These are phyloP conservation scores for Drosophila willistoni DNA, from an alignment of 1,140 invertebrate genomes.

Conservation along the genomic window DNA sequence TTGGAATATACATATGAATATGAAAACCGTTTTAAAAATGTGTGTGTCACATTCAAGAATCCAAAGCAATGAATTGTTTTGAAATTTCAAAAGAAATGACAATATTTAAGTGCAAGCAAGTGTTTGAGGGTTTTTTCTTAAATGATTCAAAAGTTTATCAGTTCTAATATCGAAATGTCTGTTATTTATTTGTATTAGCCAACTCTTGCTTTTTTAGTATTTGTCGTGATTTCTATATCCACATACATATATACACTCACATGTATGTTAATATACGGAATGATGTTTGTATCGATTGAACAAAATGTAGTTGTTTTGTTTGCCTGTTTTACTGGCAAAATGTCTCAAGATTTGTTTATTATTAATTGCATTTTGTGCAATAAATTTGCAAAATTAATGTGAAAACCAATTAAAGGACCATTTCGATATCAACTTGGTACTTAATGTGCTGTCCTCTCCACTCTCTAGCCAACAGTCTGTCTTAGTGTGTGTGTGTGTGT, in stretches of 20 bases:
- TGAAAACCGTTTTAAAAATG: too few relatives aligned
- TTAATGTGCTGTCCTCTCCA: conserved; percentile 28
- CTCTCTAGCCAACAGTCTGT: background rate
- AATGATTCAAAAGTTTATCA: too few relatives aligned
- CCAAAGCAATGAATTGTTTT: too few relatives aligned
- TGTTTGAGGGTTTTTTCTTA: too few relatives aligned
- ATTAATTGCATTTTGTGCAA: conserved; percentile 75
- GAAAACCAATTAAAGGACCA: conserved; percentile 79
- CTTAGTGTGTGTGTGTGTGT: background rate
- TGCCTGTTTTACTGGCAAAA: conserved; percentile 33
- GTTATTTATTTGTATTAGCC: too few relatives aligned
- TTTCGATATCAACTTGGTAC: conserved; percentile 53
- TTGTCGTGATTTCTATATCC: background rate
- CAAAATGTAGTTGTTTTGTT: conserved; percentile 9
- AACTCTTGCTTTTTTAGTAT: background rate
- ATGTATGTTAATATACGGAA: background rate
- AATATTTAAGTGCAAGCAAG: too few relatives aligned
- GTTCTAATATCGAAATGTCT: too few relatives aligned
- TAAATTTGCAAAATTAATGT: conserved; percentile 80
- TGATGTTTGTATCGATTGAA: conserved; percentile 4
- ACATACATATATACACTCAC: too few relatives aligned
- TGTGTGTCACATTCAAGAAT: too few relatives aligned
- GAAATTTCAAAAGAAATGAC: too few relatives aligned
- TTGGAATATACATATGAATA: too few relatives aligned
- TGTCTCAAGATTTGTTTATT: conserved; percentile 65